These are phyloP conservation scores for Pygoscelis adeliae DNA, from an alignment of 2,113 vertebrate genomes.

Conservation along the genomic window DNA sequence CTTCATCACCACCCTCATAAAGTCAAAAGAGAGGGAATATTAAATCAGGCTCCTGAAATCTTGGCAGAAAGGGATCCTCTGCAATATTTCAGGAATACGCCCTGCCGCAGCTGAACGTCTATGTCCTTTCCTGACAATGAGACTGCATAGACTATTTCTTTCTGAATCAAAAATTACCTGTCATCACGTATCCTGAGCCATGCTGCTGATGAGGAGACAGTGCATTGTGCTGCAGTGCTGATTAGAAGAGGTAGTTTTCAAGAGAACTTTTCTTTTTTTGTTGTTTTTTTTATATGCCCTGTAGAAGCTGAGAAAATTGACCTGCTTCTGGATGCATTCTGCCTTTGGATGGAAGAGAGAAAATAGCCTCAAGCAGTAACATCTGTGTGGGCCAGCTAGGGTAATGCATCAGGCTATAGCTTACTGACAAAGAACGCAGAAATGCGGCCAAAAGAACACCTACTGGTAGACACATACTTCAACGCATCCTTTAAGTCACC, in stretches of 20 bases:
- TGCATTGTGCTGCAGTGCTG: neutral
- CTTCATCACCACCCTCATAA: neutral
- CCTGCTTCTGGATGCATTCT: constrained; percentile 7
- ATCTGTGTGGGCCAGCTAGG: constrained; percentile 46
- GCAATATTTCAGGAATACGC: neutral
- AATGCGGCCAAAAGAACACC: neutral
- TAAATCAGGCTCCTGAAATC: neutral
- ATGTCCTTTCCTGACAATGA: constrained; percentile 40
- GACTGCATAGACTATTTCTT: constrained; percentile 29
- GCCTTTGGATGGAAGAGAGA: neutral
- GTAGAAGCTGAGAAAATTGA: neutral
- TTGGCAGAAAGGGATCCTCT: constrained; percentile 23
- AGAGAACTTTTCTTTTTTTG: neutral
- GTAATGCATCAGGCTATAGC: constrained; percentile 32
- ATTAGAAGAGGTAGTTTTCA: constrained; percentile 45
- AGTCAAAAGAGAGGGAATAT: constrained; percentile 4
- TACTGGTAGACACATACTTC: neutral
- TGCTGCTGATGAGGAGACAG: constrained; percentile 2
- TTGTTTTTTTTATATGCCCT: neutral
- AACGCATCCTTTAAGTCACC: neutral
- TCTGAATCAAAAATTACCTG: constrained; percentile 65
- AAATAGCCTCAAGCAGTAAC: constrained; percentile 19
- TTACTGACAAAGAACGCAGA: neutral
- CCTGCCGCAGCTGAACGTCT: neutral
- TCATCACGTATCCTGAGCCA: constrained; percentile 20